Conservation (phyloP, 2,888 invertebrate genomes). For the Caenorhabditis sp. region DNA sequence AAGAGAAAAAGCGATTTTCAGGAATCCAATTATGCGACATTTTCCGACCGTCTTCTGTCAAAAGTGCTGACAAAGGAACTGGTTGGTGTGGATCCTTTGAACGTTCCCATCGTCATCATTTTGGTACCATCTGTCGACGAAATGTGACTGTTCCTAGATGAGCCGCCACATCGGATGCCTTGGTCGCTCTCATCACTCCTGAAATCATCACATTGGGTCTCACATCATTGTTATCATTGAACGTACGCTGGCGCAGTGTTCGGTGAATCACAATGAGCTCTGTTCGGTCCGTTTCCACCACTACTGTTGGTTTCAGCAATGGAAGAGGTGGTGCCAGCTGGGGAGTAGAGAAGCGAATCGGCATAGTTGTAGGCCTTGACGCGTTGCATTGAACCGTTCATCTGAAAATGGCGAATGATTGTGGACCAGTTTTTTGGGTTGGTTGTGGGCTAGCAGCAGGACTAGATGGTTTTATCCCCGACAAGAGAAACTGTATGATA, state of each 20-base stretch:
- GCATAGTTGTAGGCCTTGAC: constrained; percentile 72
- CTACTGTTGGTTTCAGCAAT: constrained; percentile 71
- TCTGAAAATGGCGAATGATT: constrained; percentile 34
- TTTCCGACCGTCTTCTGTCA: constrained; percentile 65
- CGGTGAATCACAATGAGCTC: constrained; percentile 70
- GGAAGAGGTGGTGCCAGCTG: constrained; percentile 72
- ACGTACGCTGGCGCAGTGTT: constrained; percentile 68
- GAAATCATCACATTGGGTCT: constrained; percentile 1
- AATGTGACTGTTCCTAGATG: constrained; percentile 74
- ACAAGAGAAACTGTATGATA: too few species aligned
- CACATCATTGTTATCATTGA: too few species aligned
- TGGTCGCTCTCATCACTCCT: constrained; percentile 76
- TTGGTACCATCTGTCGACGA: constrained; percentile 72
- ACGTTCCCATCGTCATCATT: constrained; percentile 69
- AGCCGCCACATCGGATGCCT: constrained; percentile 71
- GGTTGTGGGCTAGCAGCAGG: too few species aligned
- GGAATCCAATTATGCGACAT: constrained; percentile 54
- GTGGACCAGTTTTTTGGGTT: too few species aligned
- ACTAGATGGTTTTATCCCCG: too few species aligned
- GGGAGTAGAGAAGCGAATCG: constrained; percentile 70
- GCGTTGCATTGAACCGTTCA: constrained; percentile 68
- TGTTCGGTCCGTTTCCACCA: constrained; percentile 54
- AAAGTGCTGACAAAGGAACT: constrained; percentile 70
- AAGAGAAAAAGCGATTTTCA: constrained; percentile 87
- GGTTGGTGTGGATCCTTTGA: constrained; percentile 65